Evolutionary conservation across 2,797 vertebrate genomes (phyloP).

Genomic region (Dryobates pubescens): DNA sequence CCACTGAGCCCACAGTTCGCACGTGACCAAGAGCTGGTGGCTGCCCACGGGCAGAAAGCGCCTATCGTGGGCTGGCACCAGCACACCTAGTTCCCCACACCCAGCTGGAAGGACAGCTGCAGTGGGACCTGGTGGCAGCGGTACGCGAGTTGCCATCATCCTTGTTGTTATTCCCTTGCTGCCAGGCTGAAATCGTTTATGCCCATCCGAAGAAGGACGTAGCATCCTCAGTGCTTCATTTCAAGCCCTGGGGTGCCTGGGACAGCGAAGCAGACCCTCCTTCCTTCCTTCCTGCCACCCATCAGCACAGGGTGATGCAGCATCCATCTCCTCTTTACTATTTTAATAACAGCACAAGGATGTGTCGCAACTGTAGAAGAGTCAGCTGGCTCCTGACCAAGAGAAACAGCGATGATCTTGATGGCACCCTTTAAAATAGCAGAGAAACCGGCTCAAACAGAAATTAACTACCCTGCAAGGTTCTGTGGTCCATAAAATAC

Average conservation of each 20-base stretch:
- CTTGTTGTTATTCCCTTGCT: neutral
- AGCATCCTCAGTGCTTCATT: neutral
- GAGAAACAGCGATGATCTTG: slow-evolving; percentile 49
- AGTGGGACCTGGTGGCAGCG: accelerated
- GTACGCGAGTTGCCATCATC: accelerated
- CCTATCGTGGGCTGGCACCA: neutral
- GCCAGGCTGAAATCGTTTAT: neutral
- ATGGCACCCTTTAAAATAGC: slow-evolving; percentile 63
- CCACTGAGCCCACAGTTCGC: neutral
- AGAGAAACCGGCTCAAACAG: slow-evolving; percentile 57
- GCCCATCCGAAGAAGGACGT: neutral
- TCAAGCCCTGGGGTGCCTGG: accelerated
- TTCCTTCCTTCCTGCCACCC: neutral
- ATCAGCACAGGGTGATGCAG: accelerated
- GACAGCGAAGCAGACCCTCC: neutral
- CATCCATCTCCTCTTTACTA: neutral
- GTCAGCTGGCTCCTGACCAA: slow-evolving; percentile 44
- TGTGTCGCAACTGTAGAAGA: slow-evolving; percentile 41
- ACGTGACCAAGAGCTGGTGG: neutral
- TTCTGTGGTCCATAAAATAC: slow-evolving; percentile 55
- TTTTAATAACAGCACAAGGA: neutral
- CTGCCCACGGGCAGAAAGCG: neutral
- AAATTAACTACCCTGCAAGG: slow-evolving; percentile 54
- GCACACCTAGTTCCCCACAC: accelerated
- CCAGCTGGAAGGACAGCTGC: neutral